Base-by-base conservation (phyloP, 2,113 vertebrate species). In the Limanda limanda region DNA sequence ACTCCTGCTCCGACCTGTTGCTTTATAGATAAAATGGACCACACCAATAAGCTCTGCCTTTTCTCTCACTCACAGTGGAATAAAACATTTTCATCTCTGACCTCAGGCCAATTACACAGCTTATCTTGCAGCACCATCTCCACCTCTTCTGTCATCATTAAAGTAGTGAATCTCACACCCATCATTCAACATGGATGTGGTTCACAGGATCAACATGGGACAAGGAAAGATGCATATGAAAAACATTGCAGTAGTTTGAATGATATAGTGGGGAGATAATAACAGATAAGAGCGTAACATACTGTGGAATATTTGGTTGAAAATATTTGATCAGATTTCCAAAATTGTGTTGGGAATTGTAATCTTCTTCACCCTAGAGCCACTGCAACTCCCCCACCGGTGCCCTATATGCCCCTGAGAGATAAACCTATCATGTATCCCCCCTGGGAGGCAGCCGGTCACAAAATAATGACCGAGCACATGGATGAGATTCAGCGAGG, bases 31-130 rank as follows among this genome's bases (percentile, higher is more conserved):
- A 65, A 25, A 48, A 27, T 4, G 15, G 1, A 47, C 2, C n/a
- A 11, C 0, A 64, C 23, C 9, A 58, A 66, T 52, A 54, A 63
- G 48, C 31, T 37, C 51, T 55, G 60, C 68, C 23, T 80, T 70
- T 78, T 60, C 12, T 71, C n/a, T 77, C 63, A 51, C 25, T 59
- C 24, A 67, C 2, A 65, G 23, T 14, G 21, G 77, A 13, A 65
- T 31, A 57, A 57, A 56, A 56, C 31, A 40, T 73, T 74, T n/a
- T 4, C 20, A 15, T 56, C n/a, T 75, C 23, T 77, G 66, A 83
- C 72, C 86, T 83, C 60, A 35, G 27, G 67, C n/a, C 10, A 14
- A 37, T 45, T 20, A 47, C 17, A 5, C 24, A 40, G 25, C 5
- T 54, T 64, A 15, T 55, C 48, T 45, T 13, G 24, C 21, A 12